Evolutionary conservation across 2,113 vertebrate genomes (phyloP), one percentile per base, ranked within the genome.

Genomic region (Gymnorhina tibicen): DNA sequence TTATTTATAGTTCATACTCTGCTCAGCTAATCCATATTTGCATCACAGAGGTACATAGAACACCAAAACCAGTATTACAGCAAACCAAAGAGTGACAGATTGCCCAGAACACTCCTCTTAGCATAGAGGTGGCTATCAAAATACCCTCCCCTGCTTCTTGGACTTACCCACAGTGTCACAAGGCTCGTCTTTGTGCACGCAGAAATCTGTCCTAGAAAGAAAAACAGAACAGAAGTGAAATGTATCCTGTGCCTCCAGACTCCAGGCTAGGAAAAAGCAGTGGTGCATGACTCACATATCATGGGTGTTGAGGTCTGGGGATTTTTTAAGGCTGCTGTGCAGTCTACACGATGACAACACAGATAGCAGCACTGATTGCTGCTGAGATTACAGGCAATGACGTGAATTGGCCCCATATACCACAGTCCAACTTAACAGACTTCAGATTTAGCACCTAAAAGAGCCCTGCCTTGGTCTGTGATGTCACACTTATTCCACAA

Each of bases 141-240:
- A 91, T 26, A 84, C 28, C 49, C 86, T 86, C 72, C 72, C 76
- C 69, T 81, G 37, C 49, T 53, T 39, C 63, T 50, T 28, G 28
- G 60, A 99, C 99, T 99, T 98, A 99, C 99, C 99, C 63, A 99
- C 99, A 39, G 99, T 99, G 94, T 99, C 99, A 89, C 99, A 99
- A 1, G 99, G 99, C 79, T 99, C 99, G 17, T 99, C 98, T 98
- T 99, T 99, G 97, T 99, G 99, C 69, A 99, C 99, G 77, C 99
- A 99, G 98, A 99, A 99, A 97, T 99, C 99, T 94, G 99, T 99
- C 98, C 99, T 99, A 98, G 98, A 98, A 96, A 93, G 81, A 97
- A 97, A 97, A 96, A 58, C 66, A 96, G 32, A 82, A 87, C 23
- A 95, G 72, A 39, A 75, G 59, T 98, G 86, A 97, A 93, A 79